These are phyloP conservation scores for Sus cebifrons DNA, from an alignment of 2,797 vertebrate species.

Conservation along the genomic window DNA sequence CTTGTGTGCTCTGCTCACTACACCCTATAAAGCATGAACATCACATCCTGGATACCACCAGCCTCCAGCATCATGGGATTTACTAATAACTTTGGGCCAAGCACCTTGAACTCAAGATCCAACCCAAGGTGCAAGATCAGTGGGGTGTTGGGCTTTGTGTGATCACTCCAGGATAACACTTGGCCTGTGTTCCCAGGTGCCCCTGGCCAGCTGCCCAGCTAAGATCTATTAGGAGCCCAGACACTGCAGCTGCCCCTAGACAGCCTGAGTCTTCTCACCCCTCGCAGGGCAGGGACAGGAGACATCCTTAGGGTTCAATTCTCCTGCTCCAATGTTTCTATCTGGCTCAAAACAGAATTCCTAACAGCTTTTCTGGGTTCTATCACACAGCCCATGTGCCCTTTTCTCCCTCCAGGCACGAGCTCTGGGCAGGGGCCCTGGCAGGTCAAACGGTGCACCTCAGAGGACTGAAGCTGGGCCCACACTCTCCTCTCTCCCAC, in stretches of 20 bases:
- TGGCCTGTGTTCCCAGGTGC: not conserved
- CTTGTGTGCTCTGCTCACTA: not conserved
- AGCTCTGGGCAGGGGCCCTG: not conserved
- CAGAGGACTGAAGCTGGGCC: not conserved
- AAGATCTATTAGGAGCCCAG: not conserved
- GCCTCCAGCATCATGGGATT: not conserved
- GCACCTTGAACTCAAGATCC: not conserved
- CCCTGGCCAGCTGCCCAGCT: not conserved
- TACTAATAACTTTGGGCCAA: not conserved
- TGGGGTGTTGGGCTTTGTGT: not conserved
- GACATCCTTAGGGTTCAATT: not conserved
- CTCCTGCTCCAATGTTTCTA: not conserved
- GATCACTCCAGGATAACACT: rapidly evolving
- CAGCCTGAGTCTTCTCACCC: not conserved
- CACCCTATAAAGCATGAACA: not conserved
- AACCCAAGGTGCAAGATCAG: not conserved
- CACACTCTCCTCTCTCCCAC: not conserved
- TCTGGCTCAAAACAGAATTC: not conserved
- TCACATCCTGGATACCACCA: not conserved
- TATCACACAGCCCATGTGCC: rapidly evolving
- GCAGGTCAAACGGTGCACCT: not conserved
- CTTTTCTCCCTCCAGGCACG: no score
- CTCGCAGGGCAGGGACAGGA: not conserved
- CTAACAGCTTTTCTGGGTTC: not conserved
- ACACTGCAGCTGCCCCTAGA: not conserved